Evolutionary conservation across 2,888 invertebrate genomes (phyloP).

Genomic region (Scaptomyza tumidula): DNA sequence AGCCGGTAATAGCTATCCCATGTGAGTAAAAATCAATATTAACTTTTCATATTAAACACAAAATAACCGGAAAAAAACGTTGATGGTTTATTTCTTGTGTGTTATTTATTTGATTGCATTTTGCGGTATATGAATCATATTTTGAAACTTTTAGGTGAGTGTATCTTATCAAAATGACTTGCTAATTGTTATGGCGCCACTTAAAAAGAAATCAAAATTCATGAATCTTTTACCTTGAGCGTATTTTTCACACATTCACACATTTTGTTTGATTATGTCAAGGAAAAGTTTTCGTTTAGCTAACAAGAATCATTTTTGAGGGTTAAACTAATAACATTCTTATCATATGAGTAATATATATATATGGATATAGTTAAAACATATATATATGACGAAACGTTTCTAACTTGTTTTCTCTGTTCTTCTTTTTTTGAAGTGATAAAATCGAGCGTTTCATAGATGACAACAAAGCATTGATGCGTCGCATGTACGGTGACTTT

Average conservation of each 20-base stretch:
- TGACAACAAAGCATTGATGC: conserved; percentile 96
- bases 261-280: conserved; percentile 8
- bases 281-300: conserved; percentile 22
- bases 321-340: too few species aligned
- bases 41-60: background rate
- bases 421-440: conserved; percentile 88
- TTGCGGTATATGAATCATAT: conserved; percentile 26
- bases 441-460: conserved; percentile 96
- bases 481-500: conserved; percentile 97
- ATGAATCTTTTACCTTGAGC: background rate
- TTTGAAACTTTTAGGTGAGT: conserved; percentile 2
- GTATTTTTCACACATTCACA: conserved; percentile 21
- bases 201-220: background rate
- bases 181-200: conserved; percentile 2
- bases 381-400: too few species aligned
- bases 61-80: background rate
- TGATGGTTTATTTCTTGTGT: background rate
- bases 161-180: conserved; percentile 22
- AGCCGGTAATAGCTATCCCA: conserved; percentile 95
- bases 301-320: background rate
- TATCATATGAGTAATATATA: too few species aligned
- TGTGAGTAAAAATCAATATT: conserved; percentile 87
- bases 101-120: background rate
- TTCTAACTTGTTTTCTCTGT: background rate
- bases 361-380: too few species aligned